Percentiles rank a stretch among this genome's conserved stretches.
phyloP scores from a whole-genome alignment of 2,888 invertebrate genomes.

The Brenthis daphne region DNA sequence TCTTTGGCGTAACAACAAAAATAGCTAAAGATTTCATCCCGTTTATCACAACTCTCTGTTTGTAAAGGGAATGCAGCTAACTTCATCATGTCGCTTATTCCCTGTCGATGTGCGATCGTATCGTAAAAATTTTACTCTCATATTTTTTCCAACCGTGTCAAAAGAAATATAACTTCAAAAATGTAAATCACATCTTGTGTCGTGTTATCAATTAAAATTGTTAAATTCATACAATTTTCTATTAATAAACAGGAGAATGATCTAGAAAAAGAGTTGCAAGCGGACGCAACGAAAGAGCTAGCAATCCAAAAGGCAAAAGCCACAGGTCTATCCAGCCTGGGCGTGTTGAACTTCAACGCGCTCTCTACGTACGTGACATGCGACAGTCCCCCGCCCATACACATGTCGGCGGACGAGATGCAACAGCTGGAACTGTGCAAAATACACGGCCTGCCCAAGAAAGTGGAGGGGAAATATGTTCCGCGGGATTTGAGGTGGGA shows the following conservation, averaged over 20 bases:
- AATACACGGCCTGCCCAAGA: conserved; percentile 86
- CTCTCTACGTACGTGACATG: conserved; percentile 87
- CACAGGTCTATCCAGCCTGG: conserved; percentile 61
- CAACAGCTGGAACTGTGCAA: conserved; percentile 87
- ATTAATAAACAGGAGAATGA: conserved; percentile 65
- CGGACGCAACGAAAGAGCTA: conserved; percentile 65
- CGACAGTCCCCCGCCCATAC: conserved; percentile 91
- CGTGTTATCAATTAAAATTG: background rate
- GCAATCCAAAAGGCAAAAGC: conserved; percentile 65
- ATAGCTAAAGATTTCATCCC: too few species aligned
- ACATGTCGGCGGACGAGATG: conserved; percentile 89
- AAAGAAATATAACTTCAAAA: too few species aligned
- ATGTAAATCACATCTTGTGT: too few species aligned
- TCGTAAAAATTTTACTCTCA: too few species aligned
- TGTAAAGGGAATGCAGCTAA: too few species aligned
- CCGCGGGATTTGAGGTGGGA: conserved; percentile 82
- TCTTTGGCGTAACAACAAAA: too few species aligned
- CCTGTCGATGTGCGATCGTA: too few species aligned
- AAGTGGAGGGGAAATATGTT: conserved; percentile 86
- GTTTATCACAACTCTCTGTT: too few species aligned
- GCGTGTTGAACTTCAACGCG: conserved; percentile 74
- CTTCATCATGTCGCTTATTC: too few species aligned
- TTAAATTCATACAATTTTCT: background rate
- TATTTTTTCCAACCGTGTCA: too few species aligned
- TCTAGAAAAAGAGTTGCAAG: conserved; percentile 70